These are phyloP conservation scores for Ditylenchus weischeri DNA, from an alignment of 2,888 invertebrate genomes.

Conservation along the genomic window DNA sequence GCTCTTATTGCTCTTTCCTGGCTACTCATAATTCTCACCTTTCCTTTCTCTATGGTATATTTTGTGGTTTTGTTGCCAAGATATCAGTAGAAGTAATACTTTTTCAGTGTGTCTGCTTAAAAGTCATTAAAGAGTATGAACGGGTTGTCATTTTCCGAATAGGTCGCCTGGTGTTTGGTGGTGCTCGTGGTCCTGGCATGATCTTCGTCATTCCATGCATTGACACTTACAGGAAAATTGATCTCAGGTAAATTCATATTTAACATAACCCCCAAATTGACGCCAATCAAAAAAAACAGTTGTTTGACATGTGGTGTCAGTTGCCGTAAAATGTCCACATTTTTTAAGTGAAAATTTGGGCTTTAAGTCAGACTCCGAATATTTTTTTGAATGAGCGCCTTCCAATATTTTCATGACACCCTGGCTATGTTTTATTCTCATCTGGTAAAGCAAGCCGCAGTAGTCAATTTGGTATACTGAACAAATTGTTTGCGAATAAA, in stretches of 20 bases:
- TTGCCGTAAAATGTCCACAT: too few relatives aligned
- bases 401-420: too few relatives aligned
- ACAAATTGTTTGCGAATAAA: too few relatives aligned
- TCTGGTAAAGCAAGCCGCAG: too few relatives aligned
- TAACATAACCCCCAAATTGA: background rate
- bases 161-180: slow-evolving; percentile 74
- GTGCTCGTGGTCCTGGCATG: slow-evolving; percentile 76
- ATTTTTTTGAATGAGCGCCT: too few relatives aligned
- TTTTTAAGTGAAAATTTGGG: too few relatives aligned
- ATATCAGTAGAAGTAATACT: background rate
- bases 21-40: slow-evolving; percentile 55
- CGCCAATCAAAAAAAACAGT: too few relatives aligned
- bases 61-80: background rate
- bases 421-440: too few relatives aligned
- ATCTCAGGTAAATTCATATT: slow-evolving; percentile 67
- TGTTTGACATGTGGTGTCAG: too few relatives aligned
- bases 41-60: slow-evolving; percentile 55
- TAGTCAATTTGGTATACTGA: too few relatives aligned
- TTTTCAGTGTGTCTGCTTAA: slow-evolving; percentile 11
- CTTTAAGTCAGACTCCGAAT: too few relatives aligned
- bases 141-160: slow-evolving; percentile 82
- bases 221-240: slow-evolving; percentile 82
- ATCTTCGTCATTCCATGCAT: slow-evolving; percentile 92
- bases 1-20: slow-evolving; percentile 55
- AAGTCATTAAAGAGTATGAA: slow-evolving; percentile 65